Conservation (phyloP, 2,888 invertebrate genomes). For the Epinotia nisella region DNA sequence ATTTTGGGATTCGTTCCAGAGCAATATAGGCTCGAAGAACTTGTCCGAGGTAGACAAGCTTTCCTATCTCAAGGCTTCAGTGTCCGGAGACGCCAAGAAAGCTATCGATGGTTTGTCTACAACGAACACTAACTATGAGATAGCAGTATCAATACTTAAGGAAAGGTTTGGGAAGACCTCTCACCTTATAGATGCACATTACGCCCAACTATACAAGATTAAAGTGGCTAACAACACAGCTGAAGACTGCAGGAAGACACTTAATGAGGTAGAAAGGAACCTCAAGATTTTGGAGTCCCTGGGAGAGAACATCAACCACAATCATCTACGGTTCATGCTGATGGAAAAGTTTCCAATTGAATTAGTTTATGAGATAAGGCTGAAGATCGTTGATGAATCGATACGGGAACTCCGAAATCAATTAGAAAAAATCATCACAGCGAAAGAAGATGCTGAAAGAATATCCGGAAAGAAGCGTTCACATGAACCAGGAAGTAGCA, state of each 20-base stretch:
- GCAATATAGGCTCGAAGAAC: constrained; percentile 6
- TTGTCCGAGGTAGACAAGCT: constrained; percentile 17
- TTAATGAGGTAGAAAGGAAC: constrained; percentile 6
- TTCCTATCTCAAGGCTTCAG: neutral
- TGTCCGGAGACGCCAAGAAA: neutral
- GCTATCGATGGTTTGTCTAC: neutral
- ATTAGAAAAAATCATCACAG: neutral
- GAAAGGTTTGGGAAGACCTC: neutral
- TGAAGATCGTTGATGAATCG: neutral
- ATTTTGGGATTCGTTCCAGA: constrained; percentile 20
- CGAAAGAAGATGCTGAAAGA: constrained; percentile 5
- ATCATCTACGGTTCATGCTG: constrained; percentile 7
- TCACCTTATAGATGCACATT: constrained; percentile 2
- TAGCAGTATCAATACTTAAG: neutral
- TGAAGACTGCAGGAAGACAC: neutral
- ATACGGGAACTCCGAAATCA: neutral
- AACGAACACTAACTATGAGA: neutral
- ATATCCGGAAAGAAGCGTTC: neutral
- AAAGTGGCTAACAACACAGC: neutral
- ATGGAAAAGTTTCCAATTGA: neutral
- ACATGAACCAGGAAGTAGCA: neutral
- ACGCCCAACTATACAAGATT: neutral
- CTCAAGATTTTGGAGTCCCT: neutral
- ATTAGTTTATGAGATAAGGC: neutral
- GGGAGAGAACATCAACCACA: constrained; percentile 8